Evolutionary conservation across 2,113 vertebrate genomes (phyloP), one percentile per base, ranked within the genome.

Genomic region (Ondatra zibethicus): DNA sequence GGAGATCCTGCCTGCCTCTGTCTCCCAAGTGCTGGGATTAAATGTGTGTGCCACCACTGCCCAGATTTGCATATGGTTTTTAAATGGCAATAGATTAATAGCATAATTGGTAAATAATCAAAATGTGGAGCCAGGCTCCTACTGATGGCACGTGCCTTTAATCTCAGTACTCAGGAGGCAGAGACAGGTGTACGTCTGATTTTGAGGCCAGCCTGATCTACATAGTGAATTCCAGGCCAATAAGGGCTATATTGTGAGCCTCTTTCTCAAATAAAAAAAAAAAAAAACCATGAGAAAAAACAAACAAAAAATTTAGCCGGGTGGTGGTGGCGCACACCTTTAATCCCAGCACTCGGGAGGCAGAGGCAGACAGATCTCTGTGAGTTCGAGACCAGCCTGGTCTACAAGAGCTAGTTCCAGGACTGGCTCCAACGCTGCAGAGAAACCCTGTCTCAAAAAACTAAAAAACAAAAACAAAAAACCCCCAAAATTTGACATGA

Each of bases 21-120:
- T 39, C 19, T 73, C 70, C n/a, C 1, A 3, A 73, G 19, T 73
- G 19, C n/a, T 73, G 36, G 70, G 70, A 23, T 73, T 73, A 73
- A 39, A 39, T 19, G n/a, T 23, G 70, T 39, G n/a, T 0, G 0
- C 8, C n/a, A 21, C 70, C 70, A 72, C 36, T 72, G 36, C 17
- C 17, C 17, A n/a, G 36, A 7, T 72, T 21, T 72, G 70, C 36
- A 42, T 17, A 33, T 94, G 58, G 58, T 76, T 95, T 87, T 89
- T 70, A 77, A 89, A 47, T 92, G 29, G 45, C 23, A 89, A 87
- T 23, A 78, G 36, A 75, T 61, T 21, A 63, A 19, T 55, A 78
- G 5, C 55, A 63, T 66, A 80, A 87, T 66, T 94, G 50, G 70
- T 50, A 91, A 93, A 88, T 45, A 85, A 92, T 65, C 82, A 84